A percentile compares a stretch with the other conserved stretches of the same genome.
Conservation (phyloP, 2,888 invertebrate species). For the Polymixis flavicincta region DNA sequence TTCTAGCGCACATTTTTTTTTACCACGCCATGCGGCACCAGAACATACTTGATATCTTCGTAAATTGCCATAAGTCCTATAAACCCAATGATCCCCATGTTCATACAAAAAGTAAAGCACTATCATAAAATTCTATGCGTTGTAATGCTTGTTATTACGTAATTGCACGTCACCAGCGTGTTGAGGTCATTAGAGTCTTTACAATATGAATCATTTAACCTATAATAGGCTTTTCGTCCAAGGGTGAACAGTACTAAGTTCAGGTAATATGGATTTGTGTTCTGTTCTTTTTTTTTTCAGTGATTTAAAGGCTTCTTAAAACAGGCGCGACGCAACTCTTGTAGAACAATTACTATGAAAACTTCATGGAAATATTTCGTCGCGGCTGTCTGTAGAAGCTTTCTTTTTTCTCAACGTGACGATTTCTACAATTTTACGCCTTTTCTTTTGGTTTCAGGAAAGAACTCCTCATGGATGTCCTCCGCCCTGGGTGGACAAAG, state of each 20-base stretch:
- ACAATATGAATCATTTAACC: conserved; percentile 27
- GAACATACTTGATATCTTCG: no score
- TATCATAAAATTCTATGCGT: conserved; percentile 37
- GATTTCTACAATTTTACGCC: no score
- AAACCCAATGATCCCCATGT: conserved; percentile 7
- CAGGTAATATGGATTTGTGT: background rate
- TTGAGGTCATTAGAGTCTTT: conserved; percentile 31
- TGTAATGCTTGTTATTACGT: conserved; percentile 26
- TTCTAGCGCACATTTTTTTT: background rate
- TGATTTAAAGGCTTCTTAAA: background rate
- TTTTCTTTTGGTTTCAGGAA: no score
- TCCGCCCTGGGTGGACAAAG: no score
- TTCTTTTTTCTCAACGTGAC: no score
- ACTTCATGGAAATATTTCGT: no score
- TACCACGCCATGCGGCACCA: background rate
- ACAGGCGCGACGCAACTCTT: no score
- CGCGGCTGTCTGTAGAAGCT: no score
- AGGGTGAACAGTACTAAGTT: background rate
- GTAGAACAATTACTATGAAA: no score
- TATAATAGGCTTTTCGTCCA: conserved; percentile 13
- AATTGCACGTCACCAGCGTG: conserved; percentile 31
- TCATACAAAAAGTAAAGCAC: conserved; percentile 21
- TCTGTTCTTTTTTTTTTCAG: background rate
- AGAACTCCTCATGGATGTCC: no score
- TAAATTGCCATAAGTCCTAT: background rate